These are phyloP conservation scores for Pheosia gnoma DNA, from an alignment of 2,888 invertebrate genomes.

Conservation along the genomic window DNA sequence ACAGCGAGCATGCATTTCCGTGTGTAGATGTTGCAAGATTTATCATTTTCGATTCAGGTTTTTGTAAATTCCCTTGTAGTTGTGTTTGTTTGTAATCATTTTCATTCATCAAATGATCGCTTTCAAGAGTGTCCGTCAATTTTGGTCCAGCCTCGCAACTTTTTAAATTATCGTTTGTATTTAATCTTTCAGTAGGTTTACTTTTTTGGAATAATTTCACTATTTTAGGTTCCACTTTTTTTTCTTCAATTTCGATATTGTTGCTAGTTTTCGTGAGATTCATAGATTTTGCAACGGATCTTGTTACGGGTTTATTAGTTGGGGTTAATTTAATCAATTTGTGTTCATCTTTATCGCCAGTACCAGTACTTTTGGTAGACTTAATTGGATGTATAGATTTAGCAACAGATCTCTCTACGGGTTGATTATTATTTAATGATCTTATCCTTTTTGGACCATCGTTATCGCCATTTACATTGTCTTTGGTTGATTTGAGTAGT, in stretches of 20 bases:
- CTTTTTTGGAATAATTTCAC: slow-evolving; percentile 3
- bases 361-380: not conserved
- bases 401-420: not conserved
- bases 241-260: not conserved
- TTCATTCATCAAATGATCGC: slow-evolving; percentile 6
- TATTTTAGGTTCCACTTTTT: not conserved
- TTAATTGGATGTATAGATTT: slow-evolving; percentile 5
- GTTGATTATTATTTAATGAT: slow-evolving; percentile 6
- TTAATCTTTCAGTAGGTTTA: not conserved
- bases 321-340: not conserved
- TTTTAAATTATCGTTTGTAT: not conserved
- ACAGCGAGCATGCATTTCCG: not conserved
- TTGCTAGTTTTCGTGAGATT: no score
- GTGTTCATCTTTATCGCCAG: not conserved
- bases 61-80: not conserved
- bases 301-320: not conserved
- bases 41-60: not conserved
- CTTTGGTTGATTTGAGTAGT: slow-evolving; percentile 12
- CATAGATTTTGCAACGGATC: not conserved
- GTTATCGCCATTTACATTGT: not conserved
- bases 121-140: slow-evolving; percentile 14
- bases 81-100: not conserved
- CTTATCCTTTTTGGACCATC: slow-evolving; percentile 2
- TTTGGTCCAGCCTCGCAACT: slow-evolving; percentile 11
- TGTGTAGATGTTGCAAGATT: not conserved